Base-by-base conservation (phyloP, 2,888 invertebrate species). In the Idaea dimidiata region DNA sequence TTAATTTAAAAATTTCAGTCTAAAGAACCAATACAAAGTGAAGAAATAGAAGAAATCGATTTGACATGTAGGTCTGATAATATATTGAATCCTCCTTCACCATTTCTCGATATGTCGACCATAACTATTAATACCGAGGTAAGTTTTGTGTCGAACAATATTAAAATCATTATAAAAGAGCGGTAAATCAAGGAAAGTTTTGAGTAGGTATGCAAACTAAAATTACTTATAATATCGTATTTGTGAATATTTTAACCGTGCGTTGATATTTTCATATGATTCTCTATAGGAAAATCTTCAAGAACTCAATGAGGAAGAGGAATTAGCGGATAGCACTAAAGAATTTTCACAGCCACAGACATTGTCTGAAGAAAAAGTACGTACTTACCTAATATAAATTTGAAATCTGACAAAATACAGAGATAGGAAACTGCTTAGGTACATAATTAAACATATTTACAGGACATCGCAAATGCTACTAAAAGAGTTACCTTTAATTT, bases 1-100 rank as follows among this genome's bases (percentile, higher is more conserved):
- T 43, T 8, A 43, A 8, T 10, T n/a, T n/a, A n/a, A n/a, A 43
- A 43, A 43, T 64, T 57, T 24, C 61, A 70, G 67, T 58, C 8
- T 7, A 63, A 61, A 54, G 60, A 66, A 58, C 59, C 63, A 53
- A 17, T 58, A 57, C 62, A 66, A 10, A 66, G 10, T 31, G 66
- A 66, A 17, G 72, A 70, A 24, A 79, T 83, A 62, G 83, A 86
- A 79, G 80, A 83, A 72, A 69, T 81, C 31, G 79, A 83, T 68
- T 66, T 83, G 64, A 76, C 79, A 64, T 56, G 68, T 58, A 68
- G 71, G 57, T 59, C 68, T 16, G 71, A 79, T 24, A 71, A 73
- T 64, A 72, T 83, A 60, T 62, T 90, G 56, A 70, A 81, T 61
- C 90, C 91, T 54, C 90, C 90, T 8, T 77, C 87, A 54, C 87